Conservation (phyloP, 2,888 invertebrate genomes). For the Phlogophora meticulosa region DNA sequence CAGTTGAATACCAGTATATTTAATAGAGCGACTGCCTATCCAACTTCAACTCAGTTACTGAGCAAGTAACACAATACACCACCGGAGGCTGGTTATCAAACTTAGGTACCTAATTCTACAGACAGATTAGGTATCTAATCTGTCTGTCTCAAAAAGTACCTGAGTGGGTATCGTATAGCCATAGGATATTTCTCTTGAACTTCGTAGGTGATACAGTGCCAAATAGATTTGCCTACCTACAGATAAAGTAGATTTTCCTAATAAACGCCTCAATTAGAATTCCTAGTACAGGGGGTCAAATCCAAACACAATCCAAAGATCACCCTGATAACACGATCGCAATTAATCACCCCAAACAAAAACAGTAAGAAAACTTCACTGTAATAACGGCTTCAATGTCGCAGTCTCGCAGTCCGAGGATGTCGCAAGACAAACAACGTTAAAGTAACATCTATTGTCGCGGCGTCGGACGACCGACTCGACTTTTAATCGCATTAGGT, state of each 20-base stretch:
- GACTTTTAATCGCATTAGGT: constrained; percentile 84
- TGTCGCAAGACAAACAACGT: constrained; percentile 76
- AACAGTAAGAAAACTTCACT: constrained; percentile 57
- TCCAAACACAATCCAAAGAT: constrained; percentile 34
- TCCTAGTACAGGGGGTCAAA: neutral
- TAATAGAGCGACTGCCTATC: too few species aligned
- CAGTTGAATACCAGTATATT: too few species aligned
- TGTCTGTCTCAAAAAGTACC: neutral
- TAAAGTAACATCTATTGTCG: constrained; percentile 82
- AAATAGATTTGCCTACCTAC: too few species aligned
- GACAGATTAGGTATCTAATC: too few species aligned
- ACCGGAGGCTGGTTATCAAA: too few species aligned
- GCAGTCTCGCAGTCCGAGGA: constrained; percentile 47
- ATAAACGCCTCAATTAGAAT: constrained; percentile 4
- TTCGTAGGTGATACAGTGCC: too few species aligned
- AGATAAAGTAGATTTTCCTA: neutral
- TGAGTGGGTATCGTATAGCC: neutral
- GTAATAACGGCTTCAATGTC: constrained; percentile 63
- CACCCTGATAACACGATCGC: constrained; percentile 36
- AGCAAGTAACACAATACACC: too few species aligned
- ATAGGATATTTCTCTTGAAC: too few species aligned
- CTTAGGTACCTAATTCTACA: too few species aligned
- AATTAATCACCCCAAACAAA: constrained; percentile 61
- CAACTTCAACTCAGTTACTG: too few species aligned
- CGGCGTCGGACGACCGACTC: constrained; percentile 70